These are phyloP conservation scores for Drosophila neocordata DNA, from an alignment of 1,140 invertebrate species.

Conservation along the genomic window DNA sequence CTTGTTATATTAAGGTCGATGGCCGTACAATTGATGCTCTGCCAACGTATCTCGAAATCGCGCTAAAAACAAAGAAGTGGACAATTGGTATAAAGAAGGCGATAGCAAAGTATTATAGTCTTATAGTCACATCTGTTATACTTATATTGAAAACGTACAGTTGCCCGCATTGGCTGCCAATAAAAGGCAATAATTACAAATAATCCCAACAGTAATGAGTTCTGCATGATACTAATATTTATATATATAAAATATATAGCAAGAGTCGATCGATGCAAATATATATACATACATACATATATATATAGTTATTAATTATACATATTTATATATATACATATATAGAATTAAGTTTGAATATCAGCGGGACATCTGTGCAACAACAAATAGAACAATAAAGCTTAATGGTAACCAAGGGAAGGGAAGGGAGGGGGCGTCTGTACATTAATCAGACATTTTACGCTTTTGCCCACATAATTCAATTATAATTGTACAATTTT, in stretches of 20 bases:
- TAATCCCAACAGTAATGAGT: slow-evolving; percentile 44
- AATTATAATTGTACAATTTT: slow-evolving; percentile 46
- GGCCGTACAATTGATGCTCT: slow-evolving; percentile 46
- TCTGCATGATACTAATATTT: slow-evolving; percentile 37
- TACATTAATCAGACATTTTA: slow-evolving; percentile 56
- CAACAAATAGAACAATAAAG: neutral
- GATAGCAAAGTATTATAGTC: no score
- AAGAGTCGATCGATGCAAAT: slow-evolving; percentile 29
- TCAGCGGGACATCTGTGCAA: slow-evolving; percentile 46
- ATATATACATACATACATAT: slow-evolving; percentile 16
- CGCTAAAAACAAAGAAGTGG: no score
- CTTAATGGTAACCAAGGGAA: neutral
- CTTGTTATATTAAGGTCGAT: slow-evolving; percentile 25
- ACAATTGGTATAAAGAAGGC: no score
- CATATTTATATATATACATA: slow-evolving; percentile 42
- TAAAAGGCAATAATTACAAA: slow-evolving; percentile 22
- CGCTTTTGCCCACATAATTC: slow-evolving; percentile 39
- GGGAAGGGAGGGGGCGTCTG: neutral
- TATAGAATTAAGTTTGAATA: slow-evolving; percentile 45
- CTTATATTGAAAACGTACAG: slow-evolving; percentile 32
- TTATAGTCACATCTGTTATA: slow-evolving; percentile 6
- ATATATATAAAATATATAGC: neutral
- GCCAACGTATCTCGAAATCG: slow-evolving; percentile 56
- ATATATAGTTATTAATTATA: slow-evolving; percentile 51
- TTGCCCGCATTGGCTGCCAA: slow-evolving; percentile 23